Conservation (phyloP, 1,140 invertebrate species). For the Mycetomoellerius zeteki region DNA sequence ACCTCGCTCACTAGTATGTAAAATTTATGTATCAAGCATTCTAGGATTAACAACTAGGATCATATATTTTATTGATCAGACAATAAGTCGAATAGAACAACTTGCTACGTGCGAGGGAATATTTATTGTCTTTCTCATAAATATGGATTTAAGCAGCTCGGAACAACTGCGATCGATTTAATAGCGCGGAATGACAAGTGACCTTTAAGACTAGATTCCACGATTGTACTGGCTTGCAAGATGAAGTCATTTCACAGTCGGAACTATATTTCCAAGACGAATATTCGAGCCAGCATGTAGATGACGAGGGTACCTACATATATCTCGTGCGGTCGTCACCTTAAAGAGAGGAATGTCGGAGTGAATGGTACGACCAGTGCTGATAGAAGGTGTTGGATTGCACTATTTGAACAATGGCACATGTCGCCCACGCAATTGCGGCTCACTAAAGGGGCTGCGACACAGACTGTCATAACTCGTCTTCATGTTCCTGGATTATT, state of each 20-base stretch:
- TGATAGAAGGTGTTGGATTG: conserved; percentile 67
- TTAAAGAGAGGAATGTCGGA: conserved; percentile 53
- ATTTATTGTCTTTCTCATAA: conserved; percentile 11
- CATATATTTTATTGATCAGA: not conserved
- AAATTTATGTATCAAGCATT: too few relatives aligned
- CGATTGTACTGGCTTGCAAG: not conserved
- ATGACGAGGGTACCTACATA: not conserved
- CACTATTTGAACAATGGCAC: conserved; percentile 77
- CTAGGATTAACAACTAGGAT: too few relatives aligned
- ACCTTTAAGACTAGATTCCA: conserved; percentile 1
- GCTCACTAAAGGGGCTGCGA: conserved; percentile 68
- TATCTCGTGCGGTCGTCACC: conserved; percentile 40
- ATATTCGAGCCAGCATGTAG: conserved; percentile 4
- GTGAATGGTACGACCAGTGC: conserved; percentile 28
- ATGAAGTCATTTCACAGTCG: conserved; percentile 25
- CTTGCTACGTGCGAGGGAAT: conserved; percentile 7
- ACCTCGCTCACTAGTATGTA: too few relatives aligned
- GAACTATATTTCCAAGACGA: conserved; percentile 37
- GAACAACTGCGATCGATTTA: not conserved
- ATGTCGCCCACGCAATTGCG: conserved; percentile 70
- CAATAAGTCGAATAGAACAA: not conserved
- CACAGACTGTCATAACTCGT: conserved; percentile 78
- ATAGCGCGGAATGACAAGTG: conserved; percentile 5
- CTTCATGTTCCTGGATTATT: conserved; percentile 79
- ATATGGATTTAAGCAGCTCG: not conserved